Evolutionary conservation across 2,797 vertebrate species (phyloP), one percentile per base, ranked within the genome.

Genomic region (Miichthys miiuy): DNA sequence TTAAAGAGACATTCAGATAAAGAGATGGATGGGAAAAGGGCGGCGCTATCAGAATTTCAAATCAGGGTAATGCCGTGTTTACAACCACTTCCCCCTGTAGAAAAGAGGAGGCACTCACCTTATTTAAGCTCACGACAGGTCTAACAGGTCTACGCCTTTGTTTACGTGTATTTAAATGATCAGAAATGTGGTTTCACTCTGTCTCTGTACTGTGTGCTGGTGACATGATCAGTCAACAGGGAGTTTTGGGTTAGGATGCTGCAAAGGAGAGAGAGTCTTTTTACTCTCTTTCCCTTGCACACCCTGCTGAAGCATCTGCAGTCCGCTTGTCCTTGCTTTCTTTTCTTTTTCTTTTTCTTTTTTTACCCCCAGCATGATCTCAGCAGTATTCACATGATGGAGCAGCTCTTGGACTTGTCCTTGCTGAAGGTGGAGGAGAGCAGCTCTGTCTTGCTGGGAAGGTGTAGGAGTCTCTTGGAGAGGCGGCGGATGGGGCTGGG

Each of bases 391-490:
- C 96, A 99, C 97, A 99, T 99, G 91, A 99, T 90, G 4, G 95
- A 96, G 92, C 98, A 99, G 92, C 97, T 97, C 92, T 96, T 98
- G 89, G 97, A 96, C 84, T 96, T 98, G 84, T 98, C 96, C 92
- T 98, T 98, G 94, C 95, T 96, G 92, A 98, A 97, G 84, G 97
- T 94, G 54, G 97, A 97, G 80, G 97, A 96, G 88, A 98, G 96
- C 80, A 98, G 95, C 82, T 98, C 97, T 0, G 96, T 96, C 87
- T 94, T 96, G 92, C 96, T 97, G 90, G 97, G 96, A 68, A 97
- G 94, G 82, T 96, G 96, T 62, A 98, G 96, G 56, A 98, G 95
- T 81, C 97, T 95, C 94, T 98, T 97, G 88, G 97, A 97, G 90
- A 98, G 94, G 76, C 97, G 95, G 41, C 96, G 95, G 16, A 92